Evolutionary conservation across 2,888 invertebrate species (phyloP).

Genomic region (Andrena minutula): DNA sequence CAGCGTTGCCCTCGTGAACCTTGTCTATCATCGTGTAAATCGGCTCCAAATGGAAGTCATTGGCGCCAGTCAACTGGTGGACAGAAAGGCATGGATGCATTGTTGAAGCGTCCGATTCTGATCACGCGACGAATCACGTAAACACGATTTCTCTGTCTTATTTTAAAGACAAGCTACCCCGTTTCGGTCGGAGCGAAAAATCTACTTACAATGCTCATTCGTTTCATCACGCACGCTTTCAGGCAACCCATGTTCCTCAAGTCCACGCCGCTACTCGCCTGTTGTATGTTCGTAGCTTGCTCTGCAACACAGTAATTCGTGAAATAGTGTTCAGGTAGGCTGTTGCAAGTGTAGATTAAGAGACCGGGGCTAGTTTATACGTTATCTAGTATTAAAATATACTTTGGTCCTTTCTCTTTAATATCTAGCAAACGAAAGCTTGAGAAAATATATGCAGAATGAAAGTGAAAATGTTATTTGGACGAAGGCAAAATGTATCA

Average conservation of each 20-base stretch:
- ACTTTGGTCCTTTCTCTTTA: too few species aligned
- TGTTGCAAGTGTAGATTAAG: too few species aligned
- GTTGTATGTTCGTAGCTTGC: background rate
- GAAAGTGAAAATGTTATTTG: too few species aligned
- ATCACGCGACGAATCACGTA: background rate
- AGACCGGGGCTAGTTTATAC: too few species aligned
- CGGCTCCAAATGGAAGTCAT: slow-evolving; percentile 31
- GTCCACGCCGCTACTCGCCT: background rate
- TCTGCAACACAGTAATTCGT: slow-evolving; percentile 20
- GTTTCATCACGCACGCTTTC: slow-evolving; percentile 56
- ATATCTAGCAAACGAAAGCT: too few species aligned
- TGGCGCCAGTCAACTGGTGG: slow-evolving; percentile 18
- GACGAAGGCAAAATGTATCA: too few species aligned
- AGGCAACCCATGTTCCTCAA: slow-evolving; percentile 27
- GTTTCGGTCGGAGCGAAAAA: too few species aligned
- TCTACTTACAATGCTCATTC: slow-evolving; percentile 36
- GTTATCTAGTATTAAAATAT: too few species aligned
- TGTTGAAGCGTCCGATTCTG: background rate
- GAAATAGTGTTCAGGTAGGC: background rate
- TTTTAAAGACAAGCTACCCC: too few species aligned
- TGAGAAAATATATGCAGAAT: too few species aligned
- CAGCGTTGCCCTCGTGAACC: slow-evolving; percentile 34
- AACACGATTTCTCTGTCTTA: too few species aligned
- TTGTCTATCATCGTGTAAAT: slow-evolving; percentile 40
- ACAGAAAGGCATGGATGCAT: background rate